These are phyloP conservation scores for Tinamus guttatus DNA, from an alignment of 2,113 vertebrate species.

Conservation along the genomic window DNA sequence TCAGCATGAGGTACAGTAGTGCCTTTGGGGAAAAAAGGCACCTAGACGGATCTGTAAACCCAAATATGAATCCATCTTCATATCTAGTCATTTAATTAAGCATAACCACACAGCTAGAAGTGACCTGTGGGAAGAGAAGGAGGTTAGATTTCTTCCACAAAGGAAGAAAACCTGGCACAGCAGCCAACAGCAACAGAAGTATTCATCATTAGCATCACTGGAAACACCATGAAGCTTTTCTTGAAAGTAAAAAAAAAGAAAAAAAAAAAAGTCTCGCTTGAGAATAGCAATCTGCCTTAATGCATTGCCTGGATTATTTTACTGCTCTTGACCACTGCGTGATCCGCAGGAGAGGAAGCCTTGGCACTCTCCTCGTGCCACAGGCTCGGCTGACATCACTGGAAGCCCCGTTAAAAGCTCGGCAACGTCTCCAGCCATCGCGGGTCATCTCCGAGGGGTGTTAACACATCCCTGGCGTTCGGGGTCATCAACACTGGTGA, in stretches of 20 bases:
- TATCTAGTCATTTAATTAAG: conserved; percentile 35
- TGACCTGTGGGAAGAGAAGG: background rate
- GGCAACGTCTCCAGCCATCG: background rate
- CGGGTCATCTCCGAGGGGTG: background rate
- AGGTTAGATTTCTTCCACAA: background rate
- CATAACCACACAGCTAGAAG: background rate
- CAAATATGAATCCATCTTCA: background rate
- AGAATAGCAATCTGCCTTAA: background rate
- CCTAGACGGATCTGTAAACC: conserved; percentile 1
- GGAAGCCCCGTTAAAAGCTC: background rate
- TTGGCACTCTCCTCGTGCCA: background rate
- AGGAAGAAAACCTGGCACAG: background rate
- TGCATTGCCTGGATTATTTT: background rate
- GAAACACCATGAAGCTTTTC: conserved; percentile 11
- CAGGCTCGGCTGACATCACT: background rate
- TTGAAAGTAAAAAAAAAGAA: background rate
- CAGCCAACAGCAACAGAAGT: background rate
- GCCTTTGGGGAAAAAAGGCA: background rate
- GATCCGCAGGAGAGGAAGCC: background rate
- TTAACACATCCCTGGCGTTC: background rate
- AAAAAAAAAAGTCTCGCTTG: conserved; percentile 14
- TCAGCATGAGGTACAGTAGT: background rate
- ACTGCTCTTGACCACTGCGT: background rate
- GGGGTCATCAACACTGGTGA: background rate
- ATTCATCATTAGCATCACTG: conserved; percentile 15